These are phyloP conservation scores for Pteropus alecto DNA, from an alignment of 2,113 vertebrate species.

Conservation along the genomic window DNA sequence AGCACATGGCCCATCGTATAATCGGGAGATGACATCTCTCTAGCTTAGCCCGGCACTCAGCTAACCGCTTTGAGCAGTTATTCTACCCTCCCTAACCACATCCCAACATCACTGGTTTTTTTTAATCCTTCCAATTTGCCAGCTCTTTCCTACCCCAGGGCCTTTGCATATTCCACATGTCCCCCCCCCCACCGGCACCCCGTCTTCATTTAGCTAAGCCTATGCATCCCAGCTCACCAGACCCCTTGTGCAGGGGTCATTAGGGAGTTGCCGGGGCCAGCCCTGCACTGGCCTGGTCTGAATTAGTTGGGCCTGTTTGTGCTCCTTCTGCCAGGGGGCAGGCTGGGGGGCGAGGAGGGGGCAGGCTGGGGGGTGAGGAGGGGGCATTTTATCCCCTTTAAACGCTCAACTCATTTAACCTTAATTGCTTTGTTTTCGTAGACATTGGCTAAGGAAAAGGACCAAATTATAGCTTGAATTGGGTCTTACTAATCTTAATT, in stretches of 20 bases:
- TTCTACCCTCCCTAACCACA: neutral
- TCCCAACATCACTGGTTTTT: neutral
- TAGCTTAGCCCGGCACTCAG: neutral
- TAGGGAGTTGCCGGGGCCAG: neutral
- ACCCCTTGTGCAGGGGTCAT: neutral
- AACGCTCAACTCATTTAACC: slow-evolving; percentile 83
- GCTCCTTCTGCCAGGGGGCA: neutral
- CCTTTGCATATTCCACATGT: slow-evolving; percentile 2
- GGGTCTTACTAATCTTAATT: slow-evolving; percentile 84
- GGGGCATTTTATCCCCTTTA: slow-evolving; percentile 52
- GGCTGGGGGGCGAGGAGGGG: neutral
- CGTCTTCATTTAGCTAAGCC: neutral
- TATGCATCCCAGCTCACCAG: neutral
- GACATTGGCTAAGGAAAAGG: slow-evolving; percentile 83
- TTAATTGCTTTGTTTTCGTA: slow-evolving; percentile 86
- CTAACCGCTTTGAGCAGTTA: neutral
- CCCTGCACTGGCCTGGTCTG: slow-evolving; percentile 8
- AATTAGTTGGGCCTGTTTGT: slow-evolving; percentile 50
- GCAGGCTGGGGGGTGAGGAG: neutral
- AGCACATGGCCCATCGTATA: fast-evolving
- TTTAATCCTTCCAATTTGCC: neutral
- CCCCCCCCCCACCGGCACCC: neutral
- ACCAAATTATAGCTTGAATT: slow-evolving; percentile 85
- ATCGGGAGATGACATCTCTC: neutral
- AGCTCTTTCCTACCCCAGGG: neutral